Base-by-base conservation (phyloP, 2,797 vertebrate genomes). In the Pelodytes ibericus region DNA sequence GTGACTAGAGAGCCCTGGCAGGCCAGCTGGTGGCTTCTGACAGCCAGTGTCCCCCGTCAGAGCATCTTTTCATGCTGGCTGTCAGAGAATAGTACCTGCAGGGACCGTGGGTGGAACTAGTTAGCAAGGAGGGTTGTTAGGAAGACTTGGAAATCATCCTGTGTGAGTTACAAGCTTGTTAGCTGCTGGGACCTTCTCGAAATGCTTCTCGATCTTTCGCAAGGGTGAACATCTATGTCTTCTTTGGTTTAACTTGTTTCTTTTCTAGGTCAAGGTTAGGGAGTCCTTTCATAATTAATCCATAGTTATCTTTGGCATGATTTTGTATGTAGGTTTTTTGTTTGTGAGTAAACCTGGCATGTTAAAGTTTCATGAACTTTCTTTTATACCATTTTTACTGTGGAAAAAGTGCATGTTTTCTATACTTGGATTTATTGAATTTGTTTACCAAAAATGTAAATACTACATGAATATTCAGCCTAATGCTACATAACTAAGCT, bases 1-100 rank as follows among this genome's bases (percentile, higher is more conserved):
- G 92, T 85, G 76, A 84, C 89, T 90, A 87, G 89, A 89, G 85
- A 89, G 88, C 88, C 86, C 88, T 91, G 92, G 95, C 94, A 88
- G 84, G 93, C 94, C 91, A 92, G 91, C 93, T 93, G 93, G 90
- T 92, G 89, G 85, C 90, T 92, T 91, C 88, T 93, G 90, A 94
- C 91, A 95, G 93, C 90, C 82, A 82, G 84, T 82, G 84, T 88
- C 85, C 88, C 68, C 88, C 84, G 88, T 88, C 90, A 89, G 88
- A 86, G 83, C 84, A 83, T 83, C 86, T 86, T 91, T 92, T 89
- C 79, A 89, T 91, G 86, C 89, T 91, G 82, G 86, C 90, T 94
- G 91, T 93, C 92, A 93, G 85, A 83, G 84, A 88, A 85, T 79
- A 65, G 86, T 88, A 92, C 87, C 90, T 92, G 86, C 84, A 84